A percentile compares a stretch with the other conserved stretches of the same genome.
phyloP scores from a whole-genome alignment of 2,888 invertebrate genomes.

The Hirtodrosophila alboralis region DNA sequence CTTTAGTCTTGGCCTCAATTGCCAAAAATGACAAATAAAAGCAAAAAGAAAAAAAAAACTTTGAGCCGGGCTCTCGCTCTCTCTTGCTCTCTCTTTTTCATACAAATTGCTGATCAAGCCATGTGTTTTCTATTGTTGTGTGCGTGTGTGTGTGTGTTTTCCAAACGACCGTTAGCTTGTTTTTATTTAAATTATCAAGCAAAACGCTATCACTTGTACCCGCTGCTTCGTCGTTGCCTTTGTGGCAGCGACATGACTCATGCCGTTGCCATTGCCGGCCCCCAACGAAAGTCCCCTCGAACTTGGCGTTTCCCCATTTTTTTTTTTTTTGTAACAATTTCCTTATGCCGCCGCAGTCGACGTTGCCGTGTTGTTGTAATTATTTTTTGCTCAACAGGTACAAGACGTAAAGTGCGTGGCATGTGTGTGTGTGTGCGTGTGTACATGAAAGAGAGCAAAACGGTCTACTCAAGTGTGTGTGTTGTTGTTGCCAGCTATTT shows the following conservation, averaged over 20 bases:
- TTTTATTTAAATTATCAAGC: slow-evolving; percentile 54
- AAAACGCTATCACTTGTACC: slow-evolving; percentile 46
- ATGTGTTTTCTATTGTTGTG: slow-evolving; percentile 5
- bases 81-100: slow-evolving; percentile 8
- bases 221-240: slow-evolving; percentile 11
- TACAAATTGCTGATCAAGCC: slow-evolving; percentile 28
- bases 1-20: slow-evolving; percentile 61
- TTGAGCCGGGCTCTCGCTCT: slow-evolving; percentile 30
- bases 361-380: slow-evolving; percentile 52
- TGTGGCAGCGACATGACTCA: slow-evolving; percentile 47
- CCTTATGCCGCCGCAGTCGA: slow-evolving; percentile 22
- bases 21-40: slow-evolving; percentile 42
- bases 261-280: slow-evolving; percentile 29
- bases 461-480: slow-evolving; percentile 6
- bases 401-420: slow-evolving; percentile 46
- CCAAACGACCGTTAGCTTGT: slow-evolving; percentile 52
- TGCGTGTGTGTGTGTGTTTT: slow-evolving; percentile 13
- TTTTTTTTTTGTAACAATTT: slow-evolving; percentile 50
- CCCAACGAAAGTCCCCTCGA: slow-evolving; percentile 48
- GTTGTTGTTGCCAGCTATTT: slow-evolving; percentile 53
- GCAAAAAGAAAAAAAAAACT: slow-evolving; percentile 21
- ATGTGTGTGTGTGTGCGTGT: no score
- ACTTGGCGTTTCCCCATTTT: slow-evolving; percentile 35
- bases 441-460: slow-evolving; percentile 30
- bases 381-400: slow-evolving; percentile 73